phyloP scores from a whole-genome alignment of 1,140 invertebrate genomes.

The Diorhabda elongata region DNA sequence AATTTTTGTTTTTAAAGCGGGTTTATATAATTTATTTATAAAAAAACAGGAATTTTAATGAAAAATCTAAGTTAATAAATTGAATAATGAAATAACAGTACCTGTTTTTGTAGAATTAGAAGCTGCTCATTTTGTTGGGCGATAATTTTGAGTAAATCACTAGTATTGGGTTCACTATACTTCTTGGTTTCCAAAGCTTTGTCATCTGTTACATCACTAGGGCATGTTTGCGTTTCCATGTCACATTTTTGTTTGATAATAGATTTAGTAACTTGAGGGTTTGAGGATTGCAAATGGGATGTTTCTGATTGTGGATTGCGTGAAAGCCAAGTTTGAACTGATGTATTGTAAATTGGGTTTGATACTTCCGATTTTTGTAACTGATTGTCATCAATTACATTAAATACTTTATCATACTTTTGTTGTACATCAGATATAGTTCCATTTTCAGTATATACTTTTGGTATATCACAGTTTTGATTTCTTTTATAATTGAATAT shows the following conservation, averaged over 20 bases:
- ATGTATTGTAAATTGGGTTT: constrained; percentile 3
- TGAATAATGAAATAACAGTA: not conserved
- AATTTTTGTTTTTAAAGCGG: too few relatives aligned
- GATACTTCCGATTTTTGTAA: not conserved
- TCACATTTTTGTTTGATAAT: constrained; percentile 9
- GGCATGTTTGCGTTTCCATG: constrained; percentile 10
- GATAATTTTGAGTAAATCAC: constrained; percentile 55
- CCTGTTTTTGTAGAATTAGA: constrained; percentile 52
- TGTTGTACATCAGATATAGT: not conserved
- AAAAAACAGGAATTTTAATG: too few relatives aligned
- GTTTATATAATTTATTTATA: too few relatives aligned
- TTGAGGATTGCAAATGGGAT: not conserved
- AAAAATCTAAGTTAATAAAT: too few relatives aligned
- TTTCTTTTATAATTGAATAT: constrained; percentile 34
- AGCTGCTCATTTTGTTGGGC: constrained; percentile 56
- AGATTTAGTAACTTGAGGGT: not conserved
- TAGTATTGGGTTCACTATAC: constrained; percentile 50
- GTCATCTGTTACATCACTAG: constrained; percentile 34
- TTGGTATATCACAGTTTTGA: not conserved
- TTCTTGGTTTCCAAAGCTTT: constrained; percentile 25
- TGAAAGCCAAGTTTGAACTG: not conserved
- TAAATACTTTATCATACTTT: not conserved
- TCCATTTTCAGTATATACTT: too few relatives aligned
- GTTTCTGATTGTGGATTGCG: not conserved
- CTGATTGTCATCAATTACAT: not conserved